Base-by-base conservation (phyloP, 2,888 invertebrate species). In the Cerceris rybyensis region DNA sequence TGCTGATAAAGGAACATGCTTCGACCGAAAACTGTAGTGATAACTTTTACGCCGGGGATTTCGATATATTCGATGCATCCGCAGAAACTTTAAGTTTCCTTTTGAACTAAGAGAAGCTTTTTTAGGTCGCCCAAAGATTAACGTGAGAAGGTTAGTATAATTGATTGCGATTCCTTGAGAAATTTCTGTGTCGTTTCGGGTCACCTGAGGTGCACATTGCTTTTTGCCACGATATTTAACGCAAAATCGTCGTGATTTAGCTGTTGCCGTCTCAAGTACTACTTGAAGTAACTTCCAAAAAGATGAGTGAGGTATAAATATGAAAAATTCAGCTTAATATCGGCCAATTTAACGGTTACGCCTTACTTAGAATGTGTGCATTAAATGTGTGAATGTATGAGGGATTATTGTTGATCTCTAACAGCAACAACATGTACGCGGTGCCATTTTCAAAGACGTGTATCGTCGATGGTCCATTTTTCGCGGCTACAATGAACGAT, bases 381-480 rank as follows among this genome's bases (percentile, higher is more conserved):
- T 61, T 70, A 68, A 72, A 68, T 78, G 82, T 81, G 75, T 81
- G 81, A 81, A 70, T 81, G 81, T 76, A 80, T 80, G 60, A 16
- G 58, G 59, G 14, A 63, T 59, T 14, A 46, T 78, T 63, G 60
- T 58, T 5, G 41, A 55, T 52, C 9, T 1, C 6, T 13, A n/a
- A n/a, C n/a, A 55, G 17, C 55, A 28, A 7, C 55, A 13, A 55
- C 28, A 13, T 55, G 8, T 9, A 17, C 55, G 55, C 55, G 17
- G 11, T 16, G 17, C 55, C 16, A 16, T 17, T 28, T 55, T 17
- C 55, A 13, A 55, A 55, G 17, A 28, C 16, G 11, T 17, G 1
- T 6, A 50, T 50, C n/a, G 50, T 50, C n/a, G n/a, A 13, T n/a
- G n/a, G 13, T 50, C 50, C n/a, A 13, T 50, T 50, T 50, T n/a